These are phyloP conservation scores for Tamias sibiricus DNA, from an alignment of 2,113 vertebrate species.

Conservation along the genomic window DNA sequence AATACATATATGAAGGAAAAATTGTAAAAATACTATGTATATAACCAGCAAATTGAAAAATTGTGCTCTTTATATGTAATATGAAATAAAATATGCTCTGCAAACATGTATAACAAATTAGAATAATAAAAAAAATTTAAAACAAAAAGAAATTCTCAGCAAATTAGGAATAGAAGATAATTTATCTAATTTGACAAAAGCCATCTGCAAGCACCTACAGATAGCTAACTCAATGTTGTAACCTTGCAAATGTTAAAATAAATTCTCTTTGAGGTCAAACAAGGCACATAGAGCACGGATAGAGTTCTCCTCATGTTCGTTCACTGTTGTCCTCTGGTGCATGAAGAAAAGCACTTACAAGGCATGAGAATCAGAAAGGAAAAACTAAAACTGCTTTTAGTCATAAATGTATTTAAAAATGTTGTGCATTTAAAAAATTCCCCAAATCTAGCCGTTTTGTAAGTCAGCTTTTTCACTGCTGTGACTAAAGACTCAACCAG, in stretches of 20 bases:
- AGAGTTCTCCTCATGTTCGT: background rate
- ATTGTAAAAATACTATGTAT: too few species aligned
- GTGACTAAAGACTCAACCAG: too few species aligned
- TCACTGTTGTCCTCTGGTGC: background rate
- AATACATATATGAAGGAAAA: too few species aligned
- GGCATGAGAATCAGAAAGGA: background rate
- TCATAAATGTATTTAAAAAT: background rate
- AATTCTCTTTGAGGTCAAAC: background rate
- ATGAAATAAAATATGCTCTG: too few species aligned
- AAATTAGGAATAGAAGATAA: conserved; percentile 1
- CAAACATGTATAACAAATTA: too few species aligned
- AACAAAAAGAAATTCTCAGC: too few species aligned
- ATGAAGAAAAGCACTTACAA: background rate
- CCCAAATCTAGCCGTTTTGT: too few species aligned
- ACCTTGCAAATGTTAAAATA: background rate
- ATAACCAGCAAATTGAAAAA: too few species aligned
- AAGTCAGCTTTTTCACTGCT: too few species aligned
- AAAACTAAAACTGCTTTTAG: background rate
- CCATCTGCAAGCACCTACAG: background rate
- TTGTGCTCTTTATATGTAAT: too few species aligned
- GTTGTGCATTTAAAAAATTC: background rate
- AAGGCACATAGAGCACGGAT: background rate
- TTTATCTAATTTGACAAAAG: background rate
- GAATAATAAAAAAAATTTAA: too few species aligned
- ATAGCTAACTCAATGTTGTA: background rate